Evolutionary conservation across 2,113 vertebrate species (phyloP).

Genomic region (Macheiramphus alcinus): DNA sequence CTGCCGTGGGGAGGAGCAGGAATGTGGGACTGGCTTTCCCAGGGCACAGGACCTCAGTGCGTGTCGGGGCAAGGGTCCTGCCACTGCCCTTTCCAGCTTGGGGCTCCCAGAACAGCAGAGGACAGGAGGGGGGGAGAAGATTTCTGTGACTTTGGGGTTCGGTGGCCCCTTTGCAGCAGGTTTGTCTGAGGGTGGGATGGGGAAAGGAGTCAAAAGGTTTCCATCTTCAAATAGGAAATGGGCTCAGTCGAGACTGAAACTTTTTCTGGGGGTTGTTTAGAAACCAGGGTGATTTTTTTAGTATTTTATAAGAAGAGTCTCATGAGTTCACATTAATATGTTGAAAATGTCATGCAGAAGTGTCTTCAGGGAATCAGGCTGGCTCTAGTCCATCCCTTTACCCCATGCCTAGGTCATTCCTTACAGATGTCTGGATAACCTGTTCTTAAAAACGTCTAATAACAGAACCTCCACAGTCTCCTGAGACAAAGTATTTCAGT

Average conservation of each 20-base stretch:
- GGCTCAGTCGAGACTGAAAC: background rate
- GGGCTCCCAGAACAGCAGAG: background rate
- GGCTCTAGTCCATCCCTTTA: background rate
- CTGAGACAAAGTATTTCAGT: background rate
- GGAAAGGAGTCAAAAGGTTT: background rate
- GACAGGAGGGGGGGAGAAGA: background rate
- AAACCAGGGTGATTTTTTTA: background rate
- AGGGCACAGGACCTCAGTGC: fast-evolving
- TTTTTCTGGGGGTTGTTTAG: background rate
- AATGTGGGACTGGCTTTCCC: background rate
- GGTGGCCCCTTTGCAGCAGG: background rate
- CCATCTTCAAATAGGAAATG: background rate
- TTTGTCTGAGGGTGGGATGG: background rate
- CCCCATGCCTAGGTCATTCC: background rate
- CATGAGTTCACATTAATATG: background rate
- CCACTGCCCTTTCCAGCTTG: fast-evolving
- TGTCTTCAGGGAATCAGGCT: background rate
- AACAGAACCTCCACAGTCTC: background rate
- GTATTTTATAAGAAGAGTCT: background rate
- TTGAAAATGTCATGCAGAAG: background rate
- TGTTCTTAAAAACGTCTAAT: background rate
- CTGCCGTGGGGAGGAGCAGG: background rate
- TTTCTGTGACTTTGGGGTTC: background rate
- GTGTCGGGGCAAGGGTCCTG: background rate
- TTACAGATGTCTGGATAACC: background rate